Base-by-base conservation (phyloP, 2,797 vertebrate genomes). In the Steatocranus sp. region DNA sequence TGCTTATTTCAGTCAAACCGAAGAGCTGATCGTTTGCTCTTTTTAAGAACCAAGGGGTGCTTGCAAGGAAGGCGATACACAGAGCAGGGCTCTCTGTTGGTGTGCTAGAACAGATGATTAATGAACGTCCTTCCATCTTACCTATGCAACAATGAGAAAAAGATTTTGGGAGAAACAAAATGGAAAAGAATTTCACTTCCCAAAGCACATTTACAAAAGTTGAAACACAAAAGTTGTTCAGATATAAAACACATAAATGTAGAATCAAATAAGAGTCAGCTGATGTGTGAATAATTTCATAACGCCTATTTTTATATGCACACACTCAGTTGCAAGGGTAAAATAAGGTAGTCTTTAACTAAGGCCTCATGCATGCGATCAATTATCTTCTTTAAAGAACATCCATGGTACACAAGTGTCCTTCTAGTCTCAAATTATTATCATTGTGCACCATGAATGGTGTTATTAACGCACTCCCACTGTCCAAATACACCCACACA, bases 1-100 rank as follows among this genome's bases (percentile, higher is more conserved):
- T 30, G 4, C 15, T 53, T 23, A 25, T 53, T 53, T 25, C 50
- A 53, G 20, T 38, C 56, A 6, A 25, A 12, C 50, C 12, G 50
- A 82, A 83, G 46, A 81, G 81, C 58, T 83, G 86, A 83, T 84
- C 56, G 76, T 81, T 80, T 73, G 61, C 75, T 73, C 54, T 66
- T 86, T 83, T 46, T 84, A 68, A 85, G 78, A 87, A 78, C 7
- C 74, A 34, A 32, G 18, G 36, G 51, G n/a, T 34, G 82, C 80
- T 78, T 46, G 79, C 48, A 80, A 80, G 79, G 51, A 48, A 63
- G 83, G 70, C 41, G 80, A 54, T 8, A 36, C 80, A 77, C 11
- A 49, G 51, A 75, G 61, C 63, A 61, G 79, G 46, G 5, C 43
- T 79, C 78, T 86, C 49, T 84, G 53, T 48, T 30, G 66, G 66